Evolutionary conservation across 37 sponge, comb jelly and placozoan species (phyloP).

Genomic region (Crambe crambe): DNA sequence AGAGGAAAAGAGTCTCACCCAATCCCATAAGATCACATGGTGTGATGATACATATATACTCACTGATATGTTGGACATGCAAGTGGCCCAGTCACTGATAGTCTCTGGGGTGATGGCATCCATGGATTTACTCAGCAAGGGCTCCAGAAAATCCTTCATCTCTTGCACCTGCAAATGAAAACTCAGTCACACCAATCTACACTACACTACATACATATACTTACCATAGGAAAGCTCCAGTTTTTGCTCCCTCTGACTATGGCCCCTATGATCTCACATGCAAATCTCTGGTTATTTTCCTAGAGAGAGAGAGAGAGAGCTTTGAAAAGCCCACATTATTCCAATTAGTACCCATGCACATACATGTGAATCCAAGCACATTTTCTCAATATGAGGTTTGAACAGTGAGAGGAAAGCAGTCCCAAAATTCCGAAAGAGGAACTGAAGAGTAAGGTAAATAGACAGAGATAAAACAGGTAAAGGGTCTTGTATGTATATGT

Average conservation of each 20-base stretch:
- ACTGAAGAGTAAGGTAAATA: constrained; percentile 25
- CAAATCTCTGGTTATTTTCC: constrained; percentile 87
- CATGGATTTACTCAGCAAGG: constrained; percentile 49
- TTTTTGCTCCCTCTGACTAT: constrained; percentile 78
- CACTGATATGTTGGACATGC: constrained; percentile 57
- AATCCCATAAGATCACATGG: no score
- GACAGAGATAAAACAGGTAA: no score
- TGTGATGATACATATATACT: no score
- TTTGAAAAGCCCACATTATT: no score
- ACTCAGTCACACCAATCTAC: not conserved
- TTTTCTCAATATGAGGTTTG: constrained; percentile 61
- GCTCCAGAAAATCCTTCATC: constrained; percentile 56
- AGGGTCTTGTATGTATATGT: no score
- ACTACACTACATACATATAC: not conserved
- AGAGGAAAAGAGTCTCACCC: no score
- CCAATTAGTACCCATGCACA: not conserved
- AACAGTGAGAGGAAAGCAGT: constrained; percentile 45
- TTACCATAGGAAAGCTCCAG: constrained; percentile 82
- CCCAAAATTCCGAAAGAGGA: constrained; percentile 70
- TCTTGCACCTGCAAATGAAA: constrained; percentile 35
- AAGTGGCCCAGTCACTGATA: constrained; percentile 56
- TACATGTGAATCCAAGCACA: constrained; percentile 51
- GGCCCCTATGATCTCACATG: constrained; percentile 77
- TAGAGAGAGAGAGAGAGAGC: not conserved
- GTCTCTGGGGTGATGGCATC: constrained; percentile 57